Percentiles rank a stretch among this genome's conserved stretches.
These are phyloP conservation scores for Pimpla rufipes DNA, from an alignment of 2,888 invertebrate species.

Conservation along the genomic window DNA sequence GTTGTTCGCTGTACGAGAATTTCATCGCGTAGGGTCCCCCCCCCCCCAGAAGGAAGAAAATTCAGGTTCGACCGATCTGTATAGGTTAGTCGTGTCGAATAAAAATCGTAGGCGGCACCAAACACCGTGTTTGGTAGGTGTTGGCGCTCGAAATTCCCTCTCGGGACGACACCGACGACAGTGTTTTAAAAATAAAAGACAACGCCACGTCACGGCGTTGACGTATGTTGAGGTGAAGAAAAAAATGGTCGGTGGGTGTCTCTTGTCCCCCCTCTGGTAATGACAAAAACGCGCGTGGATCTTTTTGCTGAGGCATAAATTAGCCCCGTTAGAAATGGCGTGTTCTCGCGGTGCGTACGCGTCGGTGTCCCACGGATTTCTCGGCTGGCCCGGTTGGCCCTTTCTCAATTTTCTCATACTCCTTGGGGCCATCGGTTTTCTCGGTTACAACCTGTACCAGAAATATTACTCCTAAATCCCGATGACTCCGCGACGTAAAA, in stretches of 20 bases:
- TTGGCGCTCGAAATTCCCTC: too few species aligned
- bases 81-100: too few species aligned
- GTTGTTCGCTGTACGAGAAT: too few species aligned
- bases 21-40: too few species aligned
- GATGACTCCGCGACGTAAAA: too few species aligned
- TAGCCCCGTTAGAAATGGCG: constrained; percentile 68
- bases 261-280: background rate
- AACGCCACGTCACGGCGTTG: background rate
- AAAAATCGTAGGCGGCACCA: too few species aligned
- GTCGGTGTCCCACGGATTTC: constrained; percentile 34
- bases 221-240: background rate
- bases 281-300: background rate
- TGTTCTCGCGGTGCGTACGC: constrained; percentile 58
- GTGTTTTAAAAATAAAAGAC: background rate
- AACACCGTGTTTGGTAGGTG: too few species aligned
- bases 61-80: too few species aligned
- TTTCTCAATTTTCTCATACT: constrained; percentile 77
- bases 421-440: constrained; percentile 70
- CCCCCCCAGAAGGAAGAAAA: too few species aligned
- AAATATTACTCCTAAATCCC: constrained; percentile 47
- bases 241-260: background rate
- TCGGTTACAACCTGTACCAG: constrained; percentile 70
- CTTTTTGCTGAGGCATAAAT: background rate
- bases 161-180: background rate
- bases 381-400: constrained; percentile 78